Percentiles rank a stretch among this genome's conserved stretches.
Evolutionary conservation across 2,888 invertebrate species (phyloP).

Genomic region (Cryptus viduatorius): DNA sequence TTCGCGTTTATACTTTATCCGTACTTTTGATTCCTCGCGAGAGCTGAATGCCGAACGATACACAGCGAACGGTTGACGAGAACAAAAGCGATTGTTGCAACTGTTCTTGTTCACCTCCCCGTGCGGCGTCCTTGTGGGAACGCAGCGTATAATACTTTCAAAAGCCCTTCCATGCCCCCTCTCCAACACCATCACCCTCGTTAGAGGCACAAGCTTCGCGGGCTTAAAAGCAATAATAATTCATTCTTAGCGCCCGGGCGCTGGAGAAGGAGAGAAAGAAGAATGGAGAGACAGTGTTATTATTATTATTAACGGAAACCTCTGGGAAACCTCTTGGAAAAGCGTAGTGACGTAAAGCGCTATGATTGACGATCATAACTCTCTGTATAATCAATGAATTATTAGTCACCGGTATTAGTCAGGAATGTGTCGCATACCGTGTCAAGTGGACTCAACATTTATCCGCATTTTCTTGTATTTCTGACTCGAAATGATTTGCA

Average conservation of each 20-base stretch:
- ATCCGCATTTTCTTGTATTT: background rate
- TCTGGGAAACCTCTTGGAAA: constrained; percentile 28
- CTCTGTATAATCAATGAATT: constrained; percentile 22
- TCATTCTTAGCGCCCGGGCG: constrained; percentile 36
- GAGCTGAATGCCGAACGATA: constrained; percentile 17
- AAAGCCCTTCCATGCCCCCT: background rate
- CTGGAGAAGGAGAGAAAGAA: background rate
- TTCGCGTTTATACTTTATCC: constrained; percentile 21
- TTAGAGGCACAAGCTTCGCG: constrained; percentile 31
- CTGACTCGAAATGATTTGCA: no score
- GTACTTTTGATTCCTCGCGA: constrained; percentile 6
- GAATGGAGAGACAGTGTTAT: constrained; percentile 19
- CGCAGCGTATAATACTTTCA: constrained; percentile 37
- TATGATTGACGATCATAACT: constrained; percentile 45
- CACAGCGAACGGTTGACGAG: constrained; percentile 25
- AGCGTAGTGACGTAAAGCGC: constrained; percentile 29
- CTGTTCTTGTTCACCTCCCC: constrained; percentile 17
- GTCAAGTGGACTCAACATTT: constrained; percentile 2
- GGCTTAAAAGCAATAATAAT: constrained; percentile 56
- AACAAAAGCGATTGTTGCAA: constrained; percentile 59
- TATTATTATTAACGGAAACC: constrained; percentile 47
- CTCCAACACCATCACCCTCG: background rate
- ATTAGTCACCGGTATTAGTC: constrained; percentile 23
- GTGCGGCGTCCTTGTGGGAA: background rate
- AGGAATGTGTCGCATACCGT: background rate